Evolutionary conservation across 2,113 vertebrate genomes (phyloP), one percentile per base, ranked within the genome.

Genomic region (Arvicanthis niloticus): DNA sequence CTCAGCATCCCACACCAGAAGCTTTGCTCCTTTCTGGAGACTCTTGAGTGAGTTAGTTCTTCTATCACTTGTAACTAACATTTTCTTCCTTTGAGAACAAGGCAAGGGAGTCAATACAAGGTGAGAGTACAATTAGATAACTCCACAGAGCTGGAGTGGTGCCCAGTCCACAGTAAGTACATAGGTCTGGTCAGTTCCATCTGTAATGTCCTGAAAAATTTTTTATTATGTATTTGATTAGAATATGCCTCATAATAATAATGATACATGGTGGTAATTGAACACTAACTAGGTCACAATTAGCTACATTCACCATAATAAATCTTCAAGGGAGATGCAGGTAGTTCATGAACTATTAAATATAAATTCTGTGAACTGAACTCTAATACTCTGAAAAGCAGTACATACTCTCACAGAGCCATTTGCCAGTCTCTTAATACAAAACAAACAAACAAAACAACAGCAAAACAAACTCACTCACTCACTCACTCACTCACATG

Each of bases 261-360:
- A 89, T 85, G 16, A 53, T 42, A n/a, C 65, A 89, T 89, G 15
- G 22, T 80, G 82, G 45, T 53, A 72, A 85, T 93, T 95, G 92
- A 86, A 89, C 40, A 86, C 31, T 91, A 97, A 91, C 22, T 58
- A 95, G 40, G 48, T 90, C 96, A 51, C 45, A 93, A 92, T 93
- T 19, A 40, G 22, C n/a, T 80, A 94, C 86, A 15, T 82, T 96
- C n/a, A 92, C 26, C 15, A 72, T 0, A 72, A 42, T 70, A 73
- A 86, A 89, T 48, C 34, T 70, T 37, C 26, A 34, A 87, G 31
- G 8, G 42, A 16, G 21, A 67, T 45, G 3, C 26, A 45, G 29
- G 45, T 11, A 48, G 16, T 67, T 48, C 19, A 3, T 65, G 58
- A 67, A 12, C 15, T 65, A 5, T 65, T 60, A 22, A 40, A 65